Base-by-base conservation (phyloP, 2,888 invertebrate genomes). In the Drosophila tanythrix region DNA sequence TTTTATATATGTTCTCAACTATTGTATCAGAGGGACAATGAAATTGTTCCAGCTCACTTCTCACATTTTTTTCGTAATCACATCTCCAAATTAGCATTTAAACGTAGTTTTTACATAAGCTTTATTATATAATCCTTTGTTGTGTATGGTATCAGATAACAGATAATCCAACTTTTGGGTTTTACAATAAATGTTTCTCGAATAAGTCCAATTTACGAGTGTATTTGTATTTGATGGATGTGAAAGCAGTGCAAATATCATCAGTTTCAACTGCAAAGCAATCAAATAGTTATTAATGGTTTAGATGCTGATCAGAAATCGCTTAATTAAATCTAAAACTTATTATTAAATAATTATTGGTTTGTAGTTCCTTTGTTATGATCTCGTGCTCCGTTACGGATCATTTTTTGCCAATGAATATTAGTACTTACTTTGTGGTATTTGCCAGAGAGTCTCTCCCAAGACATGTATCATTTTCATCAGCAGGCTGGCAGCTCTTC, bases 21-120 rank as follows among this genome's bases (percentile, higher is more conserved):
- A 35, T 55, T 57, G 27, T 35, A 72, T 73, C 40, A 10, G 29
- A 57, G 15, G 62, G 70, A 76, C 90, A 90, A 87, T 87, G 72
- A 60, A 87, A 87, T 87, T 89, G 90, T 87, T 74, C 55, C 53
- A 70, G 50, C 68, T 46, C 60, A 55, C 35, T 61, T 58, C 43
- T 53, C 27, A 11, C 25, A 38, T 31, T 43, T 2, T 67, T 63
- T 70, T 67, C 53, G 56, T 40, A 38, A 64, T 75, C 61, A 29
- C 62, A 73, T 43, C 67, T 76, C 43, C 38, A 70, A 70, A 38
- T 70, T 77, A 83, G 72, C 60, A 52, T 63, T 70, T 86, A 86
- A 46, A 35, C 21, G 55, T 83, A 86, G 70, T 53, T 50, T 43
- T 38, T 73, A 86, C 51, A 50, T 56, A 66, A 74, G 65, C 56